These are phyloP conservation scores for Lepidurus apus DNA, from an alignment of 1,140 invertebrate genomes.

Conservation along the genomic window DNA sequence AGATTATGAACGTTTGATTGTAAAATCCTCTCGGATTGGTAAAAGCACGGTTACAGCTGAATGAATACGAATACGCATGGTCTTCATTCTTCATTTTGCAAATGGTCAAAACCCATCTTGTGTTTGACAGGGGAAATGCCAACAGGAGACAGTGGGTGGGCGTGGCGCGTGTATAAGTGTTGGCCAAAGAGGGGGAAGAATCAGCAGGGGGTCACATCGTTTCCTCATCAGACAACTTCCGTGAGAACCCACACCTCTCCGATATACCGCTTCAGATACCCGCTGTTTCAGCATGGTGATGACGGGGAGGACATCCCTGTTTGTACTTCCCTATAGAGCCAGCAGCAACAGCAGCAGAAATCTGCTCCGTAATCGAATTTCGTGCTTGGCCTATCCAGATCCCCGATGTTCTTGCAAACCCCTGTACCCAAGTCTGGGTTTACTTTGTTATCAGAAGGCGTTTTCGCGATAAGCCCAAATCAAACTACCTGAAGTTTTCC, in stretches of 20 bases:
- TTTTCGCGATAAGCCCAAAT: neutral
- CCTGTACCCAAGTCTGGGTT: neutral
- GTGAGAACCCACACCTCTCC: conserved; percentile 3
- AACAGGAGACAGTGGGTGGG: conserved; percentile 8
- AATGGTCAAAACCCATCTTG: neutral
- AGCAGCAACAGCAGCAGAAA: neutral
- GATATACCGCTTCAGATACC: neutral
- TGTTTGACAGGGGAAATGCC: conserved; percentile 10
- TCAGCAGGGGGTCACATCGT: conserved; percentile 13
- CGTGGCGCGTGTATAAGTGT: conserved; percentile 20
- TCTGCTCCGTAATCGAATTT: conserved; percentile 4
- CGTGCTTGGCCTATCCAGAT: neutral
- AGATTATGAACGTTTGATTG: too few species aligned
- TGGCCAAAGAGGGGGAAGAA: neutral
- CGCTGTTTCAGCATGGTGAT: conserved; percentile 16
- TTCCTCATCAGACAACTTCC: conserved; percentile 21
- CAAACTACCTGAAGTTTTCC: neutral
- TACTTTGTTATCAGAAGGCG: neutral
- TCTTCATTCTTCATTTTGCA: neutral
- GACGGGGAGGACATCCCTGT: conserved; percentile 2
- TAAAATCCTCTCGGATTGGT: too few species aligned
- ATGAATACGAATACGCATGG: too few species aligned
- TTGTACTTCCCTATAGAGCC: neutral
- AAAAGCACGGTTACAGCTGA: neutral
- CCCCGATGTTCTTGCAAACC: neutral